Evolutionary conservation across 2,113 vertebrate genomes (phyloP), one percentile per base, ranked within the genome.

Genomic region (Thamnophis sirtalis): DNA sequence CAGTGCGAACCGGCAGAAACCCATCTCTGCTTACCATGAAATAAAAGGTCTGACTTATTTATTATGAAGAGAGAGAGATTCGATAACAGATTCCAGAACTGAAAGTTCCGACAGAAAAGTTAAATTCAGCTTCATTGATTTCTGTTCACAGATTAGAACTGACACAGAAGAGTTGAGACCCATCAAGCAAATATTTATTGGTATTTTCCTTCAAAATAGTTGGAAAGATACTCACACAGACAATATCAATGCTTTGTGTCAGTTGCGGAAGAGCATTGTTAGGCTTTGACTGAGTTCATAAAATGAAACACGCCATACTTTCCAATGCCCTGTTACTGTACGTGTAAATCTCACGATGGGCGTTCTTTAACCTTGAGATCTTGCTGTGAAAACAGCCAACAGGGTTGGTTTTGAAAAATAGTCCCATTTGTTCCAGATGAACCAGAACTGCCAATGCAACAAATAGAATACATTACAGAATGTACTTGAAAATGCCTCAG

Each of bases 401-500:
- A 80, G 33, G 33, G 33, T 43, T 80, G 7, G 33, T 21, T 21
- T 80, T 21, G 33, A 22, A 88, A 93, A 87, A 48, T 89, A 84
- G 0, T 0, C 22, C 48, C 28, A 91, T 80, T 26, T 90, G 24
- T 90, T 90, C 48, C 58, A 92, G 38, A 55, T 91, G 60, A 87
- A 19, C 90, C 55, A 90, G 33, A 73, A 60, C 50, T 86, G 6
- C 2, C 58, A 93, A n/a, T 73, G 38, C 38, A 56, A 33, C 7
- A 58, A 95, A 87, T 0, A 63, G 63, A 94, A 91, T 87, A 1
- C 60, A 84, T 92, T 94, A 68, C 63, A 68, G 63, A 33, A 33
- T 17, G 28, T 5, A 8, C 11, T 91, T 56, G 24, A 80, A 88
- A 92, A 88, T 33, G 51, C 3, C 7, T 94, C 4, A 4, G 86